Evolutionary conservation across 2,113 vertebrate species (phyloP).

Genomic region (Pungitius pungitius): DNA sequence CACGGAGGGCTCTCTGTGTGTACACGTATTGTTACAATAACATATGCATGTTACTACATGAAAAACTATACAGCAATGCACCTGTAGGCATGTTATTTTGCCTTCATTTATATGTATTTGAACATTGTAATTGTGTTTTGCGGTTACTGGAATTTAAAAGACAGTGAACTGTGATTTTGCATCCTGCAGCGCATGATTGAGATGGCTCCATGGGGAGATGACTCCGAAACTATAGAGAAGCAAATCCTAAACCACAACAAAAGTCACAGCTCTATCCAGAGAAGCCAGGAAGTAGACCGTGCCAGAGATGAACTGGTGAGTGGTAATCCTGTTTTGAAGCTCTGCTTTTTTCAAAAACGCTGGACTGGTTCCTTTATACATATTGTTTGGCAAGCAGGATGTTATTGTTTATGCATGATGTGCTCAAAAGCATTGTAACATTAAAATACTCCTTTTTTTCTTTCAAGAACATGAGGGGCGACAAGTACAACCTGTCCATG

Average conservation of each 20-base stretch:
- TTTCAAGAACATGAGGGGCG: conserved; percentile 69
- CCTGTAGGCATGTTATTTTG: background rate
- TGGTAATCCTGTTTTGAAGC: background rate
- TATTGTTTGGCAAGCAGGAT: background rate
- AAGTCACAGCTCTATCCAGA: conserved; percentile 87
- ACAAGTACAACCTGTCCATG: conserved; percentile 83
- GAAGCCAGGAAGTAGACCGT: conserved; percentile 86
- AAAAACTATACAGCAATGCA: background rate
- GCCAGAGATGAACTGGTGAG: conserved; percentile 89
- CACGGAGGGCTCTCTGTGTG: background rate
- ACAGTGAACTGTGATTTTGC: conserved; percentile 10
- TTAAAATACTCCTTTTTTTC: background rate
- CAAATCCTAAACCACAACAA: conserved; percentile 87
- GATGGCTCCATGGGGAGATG: conserved; percentile 87
- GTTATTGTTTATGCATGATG: background rate
- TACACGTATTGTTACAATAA: too few species aligned
- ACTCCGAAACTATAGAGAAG: conserved; percentile 84
- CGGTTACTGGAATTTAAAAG: background rate
- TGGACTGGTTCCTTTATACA: background rate
- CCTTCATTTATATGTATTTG: background rate
- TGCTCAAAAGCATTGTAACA: background rate
- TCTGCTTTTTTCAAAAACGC: background rate
- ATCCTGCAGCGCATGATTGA: conserved; percentile 88
- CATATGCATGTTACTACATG: background rate
- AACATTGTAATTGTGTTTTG: background rate